A percentile compares a stretch with the other conserved stretches of the same genome.
These are phyloP conservation scores for Osmoderma eremita DNA, from an alignment of 2,888 invertebrate genomes.

Conservation along the genomic window DNA sequence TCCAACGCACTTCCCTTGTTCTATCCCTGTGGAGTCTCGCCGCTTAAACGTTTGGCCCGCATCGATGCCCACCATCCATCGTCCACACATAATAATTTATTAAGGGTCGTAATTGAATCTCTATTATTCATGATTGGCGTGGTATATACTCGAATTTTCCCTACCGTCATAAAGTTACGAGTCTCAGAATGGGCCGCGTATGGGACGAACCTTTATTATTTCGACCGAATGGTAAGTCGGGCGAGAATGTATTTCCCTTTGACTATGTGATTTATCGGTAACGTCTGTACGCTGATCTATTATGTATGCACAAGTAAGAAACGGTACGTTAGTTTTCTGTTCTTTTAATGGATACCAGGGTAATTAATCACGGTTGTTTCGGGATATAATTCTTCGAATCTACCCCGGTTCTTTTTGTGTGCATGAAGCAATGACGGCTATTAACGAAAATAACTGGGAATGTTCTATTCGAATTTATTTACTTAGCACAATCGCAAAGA, in stretches of 20 bases:
- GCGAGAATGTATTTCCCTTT: neutral
- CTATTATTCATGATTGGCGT: constrained; percentile 55
- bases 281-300: neutral
- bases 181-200: neutral
- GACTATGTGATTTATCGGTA: constrained; percentile 1
- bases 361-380: too few relatives aligned
- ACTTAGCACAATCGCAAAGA: too few relatives aligned
- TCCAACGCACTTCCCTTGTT: neutral
- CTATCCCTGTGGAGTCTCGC: neutral
- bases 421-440: too few relatives aligned
- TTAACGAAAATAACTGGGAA: too few relatives aligned
- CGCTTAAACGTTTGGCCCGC: neutral
- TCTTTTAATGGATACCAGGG: too few relatives aligned
- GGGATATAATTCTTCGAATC: too few relatives aligned
- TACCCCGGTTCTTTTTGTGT: too few relatives aligned
- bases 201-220: too few relatives aligned
- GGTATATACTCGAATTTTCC: constrained; percentile 25
- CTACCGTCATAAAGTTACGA: constrained; percentile 9
- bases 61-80: constrained; percentile 36
- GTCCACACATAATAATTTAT: constrained; percentile 52
- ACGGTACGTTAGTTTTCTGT: too few relatives aligned
- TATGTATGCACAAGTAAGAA: constrained; percentile 1
- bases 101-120: constrained; percentile 55
- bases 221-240: neutral
- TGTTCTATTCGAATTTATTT: too few relatives aligned